phyloP scores from a whole-genome alignment of 2,888 invertebrate species.

The Cenopis cana region DNA sequence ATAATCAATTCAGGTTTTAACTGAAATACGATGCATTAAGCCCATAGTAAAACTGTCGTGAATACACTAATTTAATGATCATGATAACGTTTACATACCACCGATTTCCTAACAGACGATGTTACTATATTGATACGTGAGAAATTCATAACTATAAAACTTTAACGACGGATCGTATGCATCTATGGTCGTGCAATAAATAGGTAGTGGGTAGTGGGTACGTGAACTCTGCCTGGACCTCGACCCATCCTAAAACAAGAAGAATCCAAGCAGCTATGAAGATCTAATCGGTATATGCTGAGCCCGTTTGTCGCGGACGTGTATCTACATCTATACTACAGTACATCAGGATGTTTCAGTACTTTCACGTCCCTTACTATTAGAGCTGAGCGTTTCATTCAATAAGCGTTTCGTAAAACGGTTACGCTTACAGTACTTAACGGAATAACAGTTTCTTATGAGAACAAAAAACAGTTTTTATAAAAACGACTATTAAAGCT shows the following conservation, averaged over 20 bases:
- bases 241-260: conserved; percentile 66
- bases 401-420: no score
- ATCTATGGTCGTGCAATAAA: conserved; percentile 3
- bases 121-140: background rate
- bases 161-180: conserved; percentile 7
- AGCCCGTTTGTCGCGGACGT: conserved; percentile 61
- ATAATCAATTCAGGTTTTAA: background rate
- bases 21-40: background rate
- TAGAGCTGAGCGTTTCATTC: no score
- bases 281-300: conserved; percentile 79
- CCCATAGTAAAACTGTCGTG: background rate
- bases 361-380: background rate
- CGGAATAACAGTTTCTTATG: no score
- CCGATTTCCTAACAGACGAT: background rate
- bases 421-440: no score
- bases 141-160: conserved; percentile 21
- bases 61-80: background rate
- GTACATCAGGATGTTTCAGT: background rate
- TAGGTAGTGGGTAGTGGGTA: conserved; percentile 21
- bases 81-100: background rate
- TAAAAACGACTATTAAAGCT: no score
- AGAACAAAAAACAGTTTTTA: no score
- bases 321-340: background rate
- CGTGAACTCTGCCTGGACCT: conserved; percentile 56
- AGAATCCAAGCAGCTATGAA: conserved; percentile 61